Evolutionary conservation across 2,888 invertebrate genomes (phyloP), one percentile per base, ranked within the genome.

Genomic region (Heterodera filipjevi): DNA sequence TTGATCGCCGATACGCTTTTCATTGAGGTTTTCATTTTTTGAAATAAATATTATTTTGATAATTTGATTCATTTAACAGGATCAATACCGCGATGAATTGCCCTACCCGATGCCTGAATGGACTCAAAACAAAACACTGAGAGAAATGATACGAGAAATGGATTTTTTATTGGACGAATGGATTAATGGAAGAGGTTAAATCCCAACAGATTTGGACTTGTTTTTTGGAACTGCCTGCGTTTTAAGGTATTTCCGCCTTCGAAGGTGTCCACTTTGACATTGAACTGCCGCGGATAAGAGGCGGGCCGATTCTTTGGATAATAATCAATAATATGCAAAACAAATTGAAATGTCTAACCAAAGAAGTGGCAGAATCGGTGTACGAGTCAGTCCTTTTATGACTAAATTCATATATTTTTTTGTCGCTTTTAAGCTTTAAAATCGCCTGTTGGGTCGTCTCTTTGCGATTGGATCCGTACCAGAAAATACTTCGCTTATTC

Each of bases 401-500:
- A 3, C 35, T 46, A 19, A 32, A n/a, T 33, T 27, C 5, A n/a
- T 22, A 2, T 32, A 35, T 6, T 19, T 64, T 64, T 46, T 30
- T 68, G 53, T 19, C 59, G 33, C 30, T 72, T 27, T 0, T 49
- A 49, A 74, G 75, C 22, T n/a, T 22, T 32, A 44, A 77, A 32
- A 30, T 72, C 71, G 32, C 27, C 39, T 35, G 22, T 46, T 22
- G 59, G 44, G 8, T 27, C 46, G 16, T 19, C 39, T 22, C 30
- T 46, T 22, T 82, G 82, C 77, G 71, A 77, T 14, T 83, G 82
- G 82, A 82, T 82, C n/a, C 22, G 66, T 14, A 78, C 77, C 12
- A 77, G 86, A 33, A 87, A 87, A 77, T 87, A 87, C 76, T 84
- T 86, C 77, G 87, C 86, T 0, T 87, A 87, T 70, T 87, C 87